A percentile compares a stretch with the other conserved stretches of the same genome.
Evolutionary conservation across 2,888 invertebrate genomes (phyloP).

Genomic region (Euphydryas editha): DNA sequence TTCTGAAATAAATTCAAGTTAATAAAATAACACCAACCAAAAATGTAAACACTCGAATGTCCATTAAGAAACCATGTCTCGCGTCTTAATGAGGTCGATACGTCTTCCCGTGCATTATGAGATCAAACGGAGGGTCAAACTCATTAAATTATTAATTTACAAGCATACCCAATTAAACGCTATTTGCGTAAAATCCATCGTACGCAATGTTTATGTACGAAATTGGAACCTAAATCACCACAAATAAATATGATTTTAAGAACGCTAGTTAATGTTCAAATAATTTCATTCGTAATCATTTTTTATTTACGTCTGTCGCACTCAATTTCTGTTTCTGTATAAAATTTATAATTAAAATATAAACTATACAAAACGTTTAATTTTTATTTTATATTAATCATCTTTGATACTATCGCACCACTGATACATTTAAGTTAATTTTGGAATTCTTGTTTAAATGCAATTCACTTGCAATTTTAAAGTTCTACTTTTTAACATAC

Average conservation of each 20-base stretch:
- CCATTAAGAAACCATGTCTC: slow-evolving; percentile 72
- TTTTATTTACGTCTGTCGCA: background rate
- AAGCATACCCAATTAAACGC: slow-evolving; percentile 76
- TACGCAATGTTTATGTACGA: slow-evolving; percentile 38
- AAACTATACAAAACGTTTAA: background rate
- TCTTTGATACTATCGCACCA: background rate
- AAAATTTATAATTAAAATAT: background rate
- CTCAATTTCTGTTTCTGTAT: no score
- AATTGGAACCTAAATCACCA: background rate
- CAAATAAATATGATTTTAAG: no score
- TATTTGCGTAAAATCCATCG: slow-evolving; percentile 49
- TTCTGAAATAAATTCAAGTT: slow-evolving; percentile 28
- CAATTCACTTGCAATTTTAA: background rate
- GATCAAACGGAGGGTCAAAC: slow-evolving; percentile 75
- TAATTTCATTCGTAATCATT: background rate
- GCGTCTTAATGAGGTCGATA: slow-evolving; percentile 73
- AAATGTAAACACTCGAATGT: slow-evolving; percentile 65
- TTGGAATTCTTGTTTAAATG: background rate
- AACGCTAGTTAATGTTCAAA: no score
- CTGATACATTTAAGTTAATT: background rate
- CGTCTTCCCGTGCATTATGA: slow-evolving; percentile 70
- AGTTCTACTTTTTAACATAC: no score
- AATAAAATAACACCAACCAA: slow-evolving; percentile 54
- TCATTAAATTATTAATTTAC: slow-evolving; percentile 77
- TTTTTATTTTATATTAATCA: background rate